phyloP scores from a whole-genome alignment of 1,140 invertebrate species.

The Bombus turneri region DNA sequence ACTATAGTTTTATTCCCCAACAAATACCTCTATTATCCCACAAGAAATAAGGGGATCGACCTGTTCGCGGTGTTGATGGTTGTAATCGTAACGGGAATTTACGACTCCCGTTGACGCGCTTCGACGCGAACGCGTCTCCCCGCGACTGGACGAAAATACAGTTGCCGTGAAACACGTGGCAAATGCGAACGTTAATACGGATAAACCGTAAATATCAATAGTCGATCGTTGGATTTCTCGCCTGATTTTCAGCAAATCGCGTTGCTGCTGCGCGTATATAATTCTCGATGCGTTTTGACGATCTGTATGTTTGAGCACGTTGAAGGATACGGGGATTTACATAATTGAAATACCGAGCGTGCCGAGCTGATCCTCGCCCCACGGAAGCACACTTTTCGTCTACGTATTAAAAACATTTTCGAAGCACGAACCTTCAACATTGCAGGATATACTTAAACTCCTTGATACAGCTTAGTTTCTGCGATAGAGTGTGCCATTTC shows the following conservation, averaged over 20 bases:
- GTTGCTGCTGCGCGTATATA: background rate
- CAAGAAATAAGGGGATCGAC: no score
- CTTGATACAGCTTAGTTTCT: background rate
- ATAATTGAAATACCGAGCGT: background rate
- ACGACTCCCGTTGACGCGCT: no score
- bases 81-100: no score
- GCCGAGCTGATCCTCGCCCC: background rate
- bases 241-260: background rate
- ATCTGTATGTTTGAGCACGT: background rate
- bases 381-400: no score
- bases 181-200: background rate
- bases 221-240: background rate
- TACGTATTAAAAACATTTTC: background rate
- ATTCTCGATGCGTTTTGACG: background rate
- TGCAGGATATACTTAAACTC: background rate
- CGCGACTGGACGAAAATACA: background rate
- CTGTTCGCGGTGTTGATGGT: no score
- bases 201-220: background rate
- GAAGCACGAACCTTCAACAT: background rate
- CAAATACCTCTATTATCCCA: no score
- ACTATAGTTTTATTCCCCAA: no score
- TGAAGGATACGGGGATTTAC: background rate
- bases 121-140: no score
- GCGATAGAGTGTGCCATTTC: fast-evolving
- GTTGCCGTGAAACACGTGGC: no score